Evolutionary conservation across 2,888 invertebrate genomes (phyloP), one percentile per base, ranked within the genome.

Genomic region (Drosophila histrio): DNA sequence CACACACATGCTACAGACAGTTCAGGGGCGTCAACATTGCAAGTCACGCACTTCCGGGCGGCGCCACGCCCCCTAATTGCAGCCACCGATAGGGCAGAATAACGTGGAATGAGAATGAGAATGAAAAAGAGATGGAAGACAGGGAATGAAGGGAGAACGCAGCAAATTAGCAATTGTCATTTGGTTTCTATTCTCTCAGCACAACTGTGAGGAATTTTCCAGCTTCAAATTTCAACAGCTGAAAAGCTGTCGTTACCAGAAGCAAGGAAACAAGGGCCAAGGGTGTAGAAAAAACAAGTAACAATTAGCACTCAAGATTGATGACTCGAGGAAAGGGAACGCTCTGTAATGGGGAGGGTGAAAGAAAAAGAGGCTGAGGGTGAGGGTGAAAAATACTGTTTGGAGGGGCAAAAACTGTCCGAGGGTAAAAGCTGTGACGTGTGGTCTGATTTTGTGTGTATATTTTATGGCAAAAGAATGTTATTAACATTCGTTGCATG

Each of bases 231-330:
- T 53, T 58, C 44, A n/a, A 64, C 69, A 78, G 78, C 72, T 77
- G 78, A 36, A 52, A 46, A 30, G 39, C 54, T 64, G 72, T 63
- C 62, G 39, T 11, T 30, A 49, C 28, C 72, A 72, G 54, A n/a
- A n/a, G 8, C 17, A 36, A 46, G 24, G 30, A 22, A 44, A 34
- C 17, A 2, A 19, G 9, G 26, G 34, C 13, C 8, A 30, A 60
- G 58, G 52, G 61, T 59, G 63, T 44, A 34, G n/a, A n/a, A 11
- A 36, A 71, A 78, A 84, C 53, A 79, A 79, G 77, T 76, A 88
- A 78, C 88, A 88, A 87, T 87, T 87, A 87, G 84, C 84, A 72
- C 81, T 76, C 78, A 74, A 78, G 79, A 84, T 86, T 77, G 86
- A 87, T 79, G 86, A 67, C 72, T 46, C 41, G 19, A 53, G 34